Base-by-base conservation (phyloP, 1,140 invertebrate species). In the Teleogryllus occipitalis region DNA sequence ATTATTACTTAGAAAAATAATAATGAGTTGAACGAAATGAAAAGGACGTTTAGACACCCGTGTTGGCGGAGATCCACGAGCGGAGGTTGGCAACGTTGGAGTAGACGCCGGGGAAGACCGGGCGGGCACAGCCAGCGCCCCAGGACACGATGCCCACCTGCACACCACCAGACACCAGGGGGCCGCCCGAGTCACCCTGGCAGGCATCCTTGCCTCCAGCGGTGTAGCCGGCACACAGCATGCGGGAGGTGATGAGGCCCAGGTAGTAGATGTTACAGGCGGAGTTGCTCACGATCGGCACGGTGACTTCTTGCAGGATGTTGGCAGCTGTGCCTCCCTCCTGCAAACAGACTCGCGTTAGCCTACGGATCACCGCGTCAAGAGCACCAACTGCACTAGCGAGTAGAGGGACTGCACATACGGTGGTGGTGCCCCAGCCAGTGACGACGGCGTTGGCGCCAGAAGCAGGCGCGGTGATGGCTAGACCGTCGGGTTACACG, bases 21-120 rank as follows among this genome's bases (percentile, higher is more conserved):
- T 8, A 72, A 3, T 72, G 65, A 15, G n/a, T 22, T 3, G 21
- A 46, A 22, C 75, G 3, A 5, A 14, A 22, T 5, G 12, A 76
- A 76, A 18, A 3, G 3, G 1, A 14, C 14, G 75, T 15, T 79
- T 74, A 78, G 14, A 78, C 91, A 79, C 84, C 84, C 14, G 92
- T 93, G 83, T 93, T 92, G 21, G 85, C 87, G 82, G 87, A 86
- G 77, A 85, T 84, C 86, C 86, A 91, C 21, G 80, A 7, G 0
- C 81, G 79, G 39, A 88, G 87, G 10, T 85, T 82, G 3, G 89
- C 86, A 12, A 93, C 89, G 74, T 91, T 88, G 0, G 91, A 90
- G 82, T 93, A 93, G n/a, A 93, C 90, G 3, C 92, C 92, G 0
- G 92, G 92, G 80, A 90, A 88, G 8, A 85, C 86, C 3, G 85